These are phyloP conservation scores for Melanostigma gelatinosum DNA, from an alignment of 2,113 vertebrate genomes.

Conservation along the genomic window DNA sequence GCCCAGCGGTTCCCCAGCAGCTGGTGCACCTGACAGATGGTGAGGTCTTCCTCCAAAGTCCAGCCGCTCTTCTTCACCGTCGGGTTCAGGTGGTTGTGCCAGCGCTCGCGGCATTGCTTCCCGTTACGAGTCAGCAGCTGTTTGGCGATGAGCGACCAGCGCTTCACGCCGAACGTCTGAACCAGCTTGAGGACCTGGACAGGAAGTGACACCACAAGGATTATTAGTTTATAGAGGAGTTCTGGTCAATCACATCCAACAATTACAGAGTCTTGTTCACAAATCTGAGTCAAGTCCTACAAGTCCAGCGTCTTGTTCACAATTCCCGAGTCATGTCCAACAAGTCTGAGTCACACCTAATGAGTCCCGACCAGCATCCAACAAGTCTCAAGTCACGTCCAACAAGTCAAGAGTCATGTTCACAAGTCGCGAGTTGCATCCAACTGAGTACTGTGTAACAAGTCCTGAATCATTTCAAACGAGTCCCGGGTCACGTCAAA, in stretches of 20 bases:
- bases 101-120: slow-evolving; percentile 97
- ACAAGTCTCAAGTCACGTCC: neutral
- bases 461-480: neutral
- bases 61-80: slow-evolving; percentile 93
- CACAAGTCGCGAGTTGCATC: slow-evolving; percentile 38
- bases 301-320: too few relatives aligned
- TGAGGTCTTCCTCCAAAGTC: slow-evolving; percentile 92
- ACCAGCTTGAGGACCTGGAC: slow-evolving; percentile 92
- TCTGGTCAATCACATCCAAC: neutral
- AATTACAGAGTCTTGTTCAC: too few relatives aligned
- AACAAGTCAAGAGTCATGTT: neutral
- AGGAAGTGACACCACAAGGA: slow-evolving; percentile 38
- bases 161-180: slow-evolving; percentile 90
- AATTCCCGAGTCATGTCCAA: neutral
- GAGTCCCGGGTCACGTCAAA: too few relatives aligned
- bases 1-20: slow-evolving; percentile 97
- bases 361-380: too few relatives aligned
- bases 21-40: slow-evolving; percentile 92
- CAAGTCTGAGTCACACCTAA: neutral
- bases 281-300: too few relatives aligned
- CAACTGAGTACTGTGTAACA: too few relatives aligned
- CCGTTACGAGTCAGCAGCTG: slow-evolving; percentile 92
- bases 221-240: neutral
- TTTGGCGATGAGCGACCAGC: slow-evolving; percentile 95
- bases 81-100: slow-evolving; percentile 97